phyloP scores from a whole-genome alignment of 2,888 invertebrate species.

The Linhomoeus sp. region DNA sequence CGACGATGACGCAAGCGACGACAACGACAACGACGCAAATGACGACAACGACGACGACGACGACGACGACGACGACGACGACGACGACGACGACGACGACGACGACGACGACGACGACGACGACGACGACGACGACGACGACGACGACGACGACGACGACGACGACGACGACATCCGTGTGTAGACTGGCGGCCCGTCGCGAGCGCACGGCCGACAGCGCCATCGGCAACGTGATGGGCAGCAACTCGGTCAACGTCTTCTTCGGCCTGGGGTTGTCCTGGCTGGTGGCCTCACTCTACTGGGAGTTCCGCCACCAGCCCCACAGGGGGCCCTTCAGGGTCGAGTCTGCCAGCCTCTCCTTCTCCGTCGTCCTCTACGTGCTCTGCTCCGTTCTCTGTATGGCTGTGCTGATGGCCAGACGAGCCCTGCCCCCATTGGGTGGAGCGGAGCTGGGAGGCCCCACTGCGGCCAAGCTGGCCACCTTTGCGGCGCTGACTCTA shows the following conservation, averaged over 20 bases:
- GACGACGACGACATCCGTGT: too few relatives aligned
- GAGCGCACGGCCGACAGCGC: conserved; percentile 41
- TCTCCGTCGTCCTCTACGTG: conserved; percentile 38
- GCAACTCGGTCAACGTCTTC: conserved; percentile 42
- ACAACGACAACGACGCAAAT: too few relatives aligned
- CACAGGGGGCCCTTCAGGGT: conserved; percentile 29
- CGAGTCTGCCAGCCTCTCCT: conserved; percentile 28
- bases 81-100: too few relatives aligned
- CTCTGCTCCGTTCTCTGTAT: conserved; percentile 33
- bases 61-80: too few relatives aligned
- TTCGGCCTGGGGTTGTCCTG: conserved; percentile 41
- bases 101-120: too few relatives aligned
- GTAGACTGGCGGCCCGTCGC: conserved; percentile 33
- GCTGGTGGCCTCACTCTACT: conserved; percentile 38
- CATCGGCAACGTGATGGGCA: conserved; percentile 40
- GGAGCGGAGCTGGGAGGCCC: conserved; percentile 38
- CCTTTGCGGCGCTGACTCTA: conserved; percentile 27
- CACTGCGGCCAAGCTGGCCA: conserved; percentile 23
- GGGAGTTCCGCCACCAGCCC: conserved; percentile 16
- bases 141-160: too few relatives aligned
- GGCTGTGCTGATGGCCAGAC: conserved; percentile 31
- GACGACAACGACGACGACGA: too few relatives aligned
- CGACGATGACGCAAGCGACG: too few relatives aligned
- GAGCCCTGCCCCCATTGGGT: conserved; percentile 32
- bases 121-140: too few relatives aligned